Evolutionary conservation across 2,113 vertebrate species (phyloP), one percentile per base, ranked within the genome.

Genomic region (Tenebrosternarchus preto): DNA sequence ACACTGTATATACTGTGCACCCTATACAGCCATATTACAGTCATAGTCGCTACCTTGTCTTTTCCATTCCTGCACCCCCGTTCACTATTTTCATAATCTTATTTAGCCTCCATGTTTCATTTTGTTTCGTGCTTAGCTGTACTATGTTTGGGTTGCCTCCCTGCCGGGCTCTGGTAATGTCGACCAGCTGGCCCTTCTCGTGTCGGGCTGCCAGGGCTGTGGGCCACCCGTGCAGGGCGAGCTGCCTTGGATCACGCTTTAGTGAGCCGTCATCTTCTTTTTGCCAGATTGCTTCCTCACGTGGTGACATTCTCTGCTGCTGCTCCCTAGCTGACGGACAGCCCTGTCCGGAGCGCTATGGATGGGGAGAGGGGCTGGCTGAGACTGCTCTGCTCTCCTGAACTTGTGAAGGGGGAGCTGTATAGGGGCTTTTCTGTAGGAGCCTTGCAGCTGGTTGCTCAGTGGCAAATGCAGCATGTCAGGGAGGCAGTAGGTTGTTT

Each of bases 101-200:
- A 56, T 33, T 33, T 27, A 63, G 29, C 5, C 22, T 78, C 50
- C 53, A 29, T 78, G 43, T 73, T 61, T 68, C 22, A 81, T 70
- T n/a, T 77, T 11, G 55, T 69, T 50, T 50, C 6, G 77, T 71
- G 19, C 9, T 86, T 80, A 80, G 75, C 83, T 57, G 46, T 73
- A 79, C 61, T 78, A 78, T 78, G 81, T 84, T 90, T 86, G 61
- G 68, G 75, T 84, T 20, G 80, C 88, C 84, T 80, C 84, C 84
- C 81, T 59, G 64, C 82, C 83, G 85, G 79, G 85, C 73, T 77
- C 83, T 86, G 85, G 29, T 90, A 88, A 91, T 86, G 86, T 86
- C 83, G 83, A 87, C 86, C 84, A 91, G 86, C 88, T 87, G 88
- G 79, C 79, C 78, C 57, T 73, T 80, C 24, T 60, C n/a, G 46